Base-by-base conservation (phyloP, 2,797 vertebrate species). In the Bryconaethiops microstoma region DNA sequence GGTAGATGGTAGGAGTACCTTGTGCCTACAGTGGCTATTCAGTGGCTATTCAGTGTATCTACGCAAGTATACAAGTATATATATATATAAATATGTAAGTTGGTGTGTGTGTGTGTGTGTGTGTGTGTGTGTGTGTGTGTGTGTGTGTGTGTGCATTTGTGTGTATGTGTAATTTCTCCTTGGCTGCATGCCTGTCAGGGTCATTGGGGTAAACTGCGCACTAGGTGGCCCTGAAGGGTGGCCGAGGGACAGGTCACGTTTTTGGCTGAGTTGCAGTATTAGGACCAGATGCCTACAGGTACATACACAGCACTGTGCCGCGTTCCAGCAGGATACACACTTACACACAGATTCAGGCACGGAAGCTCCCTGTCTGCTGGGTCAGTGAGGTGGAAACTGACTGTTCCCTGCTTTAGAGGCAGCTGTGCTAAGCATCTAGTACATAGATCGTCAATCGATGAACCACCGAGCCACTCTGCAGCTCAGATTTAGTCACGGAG, bases 131-230 rank as follows among this genome's bases (percentile, higher is more conserved):
- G 29, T 72, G 57, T 70, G 69, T 78, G 35, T 74, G 79, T 73
- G 69, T 74, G 62, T 79, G 64, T 69, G 48, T 57, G 55, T 68
- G 40, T 42, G 4, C 8, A 42, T 42, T 42, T 29, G 29, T 29
- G 29, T 29, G 1, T 29, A 29, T 29, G 40, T 62, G 71, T 21
- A 65, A 55, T 5, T 57, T 35, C 17, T 79, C 10, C n/a, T 57
- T 82, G 84, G 83, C 79, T 76, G 74, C 9, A 19, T 85, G 71
- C 71, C 84, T 77, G 16, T 76, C 19, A 55, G 82, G 65, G 79
- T 84, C 45, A 73, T 45, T 40, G 55, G 70, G 60, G 57, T 80
- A 79, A 82, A 75, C 52, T 50, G 76, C 60, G 60, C 60, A 35
- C n/a, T 39, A 21, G 60, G 65, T 7, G 40, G 65, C 57, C 35